These are phyloP conservation scores for Nasua narica DNA, from an alignment of 2,797 vertebrate species.

Conservation along the genomic window DNA sequence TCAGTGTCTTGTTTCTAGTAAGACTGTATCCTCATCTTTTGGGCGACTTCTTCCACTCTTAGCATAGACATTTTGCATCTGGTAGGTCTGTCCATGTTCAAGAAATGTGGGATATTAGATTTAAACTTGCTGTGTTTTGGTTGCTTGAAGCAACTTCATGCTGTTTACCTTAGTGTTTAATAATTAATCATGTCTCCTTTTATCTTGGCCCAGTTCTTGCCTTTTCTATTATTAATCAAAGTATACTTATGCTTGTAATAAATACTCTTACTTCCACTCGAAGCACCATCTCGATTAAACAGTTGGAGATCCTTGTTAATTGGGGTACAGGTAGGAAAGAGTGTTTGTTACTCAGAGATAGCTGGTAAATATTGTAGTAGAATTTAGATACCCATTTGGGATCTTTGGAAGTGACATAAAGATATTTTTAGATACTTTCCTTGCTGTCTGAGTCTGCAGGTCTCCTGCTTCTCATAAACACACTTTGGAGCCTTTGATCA, in stretches of 20 bases:
- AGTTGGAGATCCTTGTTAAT: not conserved
- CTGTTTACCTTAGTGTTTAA: not conserved
- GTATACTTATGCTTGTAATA: not conserved
- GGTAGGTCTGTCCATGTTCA: not conserved
- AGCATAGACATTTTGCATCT: not conserved
- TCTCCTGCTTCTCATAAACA: not conserved
- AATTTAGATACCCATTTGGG: not conserved
- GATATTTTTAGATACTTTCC: not conserved
- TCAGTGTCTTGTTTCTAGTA: not conserved
- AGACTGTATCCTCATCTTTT: not conserved
- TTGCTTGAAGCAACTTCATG: constrained; percentile 28
- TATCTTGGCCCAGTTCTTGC: not conserved
- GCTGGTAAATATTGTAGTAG: not conserved
- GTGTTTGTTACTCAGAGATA: not conserved
- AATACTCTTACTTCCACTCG: not conserved
- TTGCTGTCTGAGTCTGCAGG: not conserved
- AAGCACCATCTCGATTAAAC: not conserved
- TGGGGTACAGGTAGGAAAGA: not conserved
- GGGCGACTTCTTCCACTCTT: not conserved
- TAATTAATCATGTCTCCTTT: not conserved
- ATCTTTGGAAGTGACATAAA: not conserved
- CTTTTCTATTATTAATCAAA: not conserved
- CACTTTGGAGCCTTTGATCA: not conserved
- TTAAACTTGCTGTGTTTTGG: not conserved
- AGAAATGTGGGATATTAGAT: not conserved